Evolutionary conservation across 2,113 vertebrate genomes (phyloP), one percentile per base, ranked within the genome.

Genomic region (Xiphorhynchus elegans): DNA sequence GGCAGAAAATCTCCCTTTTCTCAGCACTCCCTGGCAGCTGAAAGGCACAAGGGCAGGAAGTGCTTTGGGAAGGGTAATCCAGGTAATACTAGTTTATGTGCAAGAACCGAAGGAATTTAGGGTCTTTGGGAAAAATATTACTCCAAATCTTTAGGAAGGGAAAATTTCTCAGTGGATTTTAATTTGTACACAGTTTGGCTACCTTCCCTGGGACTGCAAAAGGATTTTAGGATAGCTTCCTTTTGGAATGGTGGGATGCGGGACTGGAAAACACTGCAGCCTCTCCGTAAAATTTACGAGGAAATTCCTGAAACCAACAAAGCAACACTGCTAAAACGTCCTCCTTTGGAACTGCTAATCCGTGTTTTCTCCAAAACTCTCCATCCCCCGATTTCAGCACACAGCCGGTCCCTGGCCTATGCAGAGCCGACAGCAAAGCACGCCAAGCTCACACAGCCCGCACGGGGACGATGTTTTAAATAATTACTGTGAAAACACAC

Each of bases 181-280:
- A 55, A 25, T 74, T 56, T 37, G 29, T 31, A 47, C 7, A 19
- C 59, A 25, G 52, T 60, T 10, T 63, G 44, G 15, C 21, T 33
- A 40, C 6, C 2, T 76, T 46, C 37, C n/a, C 29, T 55, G 40
- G 39, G 52, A n/a, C 26, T 39, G 31, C 31, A 17, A 28, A 49
- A 70, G 39, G 23, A 24, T 64, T 64, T 66, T 44, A 44, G 50
- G 35, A 29, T 8, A 19, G 40, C 12, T 60, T 28, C 17, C 6
- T 42, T 33, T 56, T 18, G 15, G 8, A 72, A 35, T 2, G 0
- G 17, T 17, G 20, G 8, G 10, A 10, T 7, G 0, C 1, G 40
- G n/a, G 26, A 11, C 25, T 5, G 19, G 37, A 42, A 24, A 15
- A 19, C 20, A 13, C 18, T 26, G 16, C 42, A 68, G n/a, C 13